Evolutionary conservation across 2,797 vertebrate genomes (phyloP).

Genomic region (Botia kubotai): DNA sequence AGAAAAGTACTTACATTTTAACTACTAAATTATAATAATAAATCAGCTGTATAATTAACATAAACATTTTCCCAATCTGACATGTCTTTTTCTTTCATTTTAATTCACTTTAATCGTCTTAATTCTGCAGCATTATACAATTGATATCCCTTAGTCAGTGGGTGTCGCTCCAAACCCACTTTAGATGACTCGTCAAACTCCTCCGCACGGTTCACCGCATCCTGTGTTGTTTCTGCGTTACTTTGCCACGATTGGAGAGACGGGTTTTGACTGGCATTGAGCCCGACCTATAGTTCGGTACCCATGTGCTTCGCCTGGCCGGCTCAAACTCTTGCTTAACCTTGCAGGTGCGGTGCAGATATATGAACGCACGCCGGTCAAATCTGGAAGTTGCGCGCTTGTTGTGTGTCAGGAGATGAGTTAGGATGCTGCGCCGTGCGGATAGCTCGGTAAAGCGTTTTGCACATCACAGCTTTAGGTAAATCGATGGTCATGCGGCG

Average conservation of each 20-base stretch:
- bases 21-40: too few relatives aligned
- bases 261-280: neutral
- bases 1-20: too few relatives aligned
- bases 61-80: too few relatives aligned
- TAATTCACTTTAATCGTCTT: neutral
- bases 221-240: neutral
- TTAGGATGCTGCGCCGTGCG: slow-evolving; percentile 30
- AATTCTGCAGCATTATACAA: neutral
- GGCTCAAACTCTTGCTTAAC: neutral
- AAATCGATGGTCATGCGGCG: neutral
- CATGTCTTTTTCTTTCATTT: too few relatives aligned
- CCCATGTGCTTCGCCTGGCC: neutral
- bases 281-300: slow-evolving; percentile 5
- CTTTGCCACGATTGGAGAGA: slow-evolving; percentile 11
- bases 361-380: neutral
- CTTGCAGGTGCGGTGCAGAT: neutral
- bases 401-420: neutral
- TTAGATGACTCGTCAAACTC: slow-evolving; percentile 10
- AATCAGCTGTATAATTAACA: too few relatives aligned
- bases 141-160: neutral
- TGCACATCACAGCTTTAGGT: slow-evolving; percentile 15
- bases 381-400: neutral
- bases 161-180: slow-evolving; percentile 32
- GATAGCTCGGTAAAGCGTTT: neutral
- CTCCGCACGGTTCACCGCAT: neutral